These are phyloP conservation scores for Arctia plantaginis DNA, from an alignment of 2,888 invertebrate species.

Conservation along the genomic window DNA sequence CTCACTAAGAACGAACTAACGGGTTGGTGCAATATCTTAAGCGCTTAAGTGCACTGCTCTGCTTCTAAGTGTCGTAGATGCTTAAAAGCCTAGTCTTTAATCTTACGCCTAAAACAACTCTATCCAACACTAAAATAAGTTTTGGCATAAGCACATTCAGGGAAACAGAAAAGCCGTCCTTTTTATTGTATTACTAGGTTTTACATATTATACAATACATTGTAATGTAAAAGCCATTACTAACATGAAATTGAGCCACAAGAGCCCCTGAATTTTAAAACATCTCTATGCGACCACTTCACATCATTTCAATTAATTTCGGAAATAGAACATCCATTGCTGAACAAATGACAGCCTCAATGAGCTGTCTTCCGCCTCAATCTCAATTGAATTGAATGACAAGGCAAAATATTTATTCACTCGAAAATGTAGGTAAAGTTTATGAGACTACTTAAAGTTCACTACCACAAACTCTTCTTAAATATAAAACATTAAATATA, in stretches of 20 bases:
- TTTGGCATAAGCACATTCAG: too few relatives aligned
- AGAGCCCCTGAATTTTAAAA: constrained; percentile 4
- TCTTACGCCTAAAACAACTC: neutral
- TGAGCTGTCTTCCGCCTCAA: constrained; percentile 1
- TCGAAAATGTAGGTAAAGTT: neutral
- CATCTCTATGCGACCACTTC: neutral
- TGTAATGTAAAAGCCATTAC: neutral
- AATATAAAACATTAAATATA: neutral
- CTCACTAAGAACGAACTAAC: neutral
- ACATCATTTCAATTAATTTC: neutral
- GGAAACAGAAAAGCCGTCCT: too few relatives aligned
- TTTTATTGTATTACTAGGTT: neutral
- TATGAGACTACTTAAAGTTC: neutral
- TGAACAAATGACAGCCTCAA: constrained; percentile 8
- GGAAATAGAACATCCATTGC: constrained; percentile 14
- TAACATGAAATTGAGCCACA: neutral
- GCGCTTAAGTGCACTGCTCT: neutral
- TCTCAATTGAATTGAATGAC: neutral
- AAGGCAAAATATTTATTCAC: neutral
- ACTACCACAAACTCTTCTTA: neutral
- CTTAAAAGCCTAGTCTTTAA: neutral
- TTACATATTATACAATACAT: neutral
- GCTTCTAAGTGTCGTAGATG: neutral
- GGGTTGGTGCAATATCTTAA: too few relatives aligned
- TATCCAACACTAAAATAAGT: neutral